Conservation (phyloP, 2,888 invertebrate species). For the Acleris sparsana region DNA sequence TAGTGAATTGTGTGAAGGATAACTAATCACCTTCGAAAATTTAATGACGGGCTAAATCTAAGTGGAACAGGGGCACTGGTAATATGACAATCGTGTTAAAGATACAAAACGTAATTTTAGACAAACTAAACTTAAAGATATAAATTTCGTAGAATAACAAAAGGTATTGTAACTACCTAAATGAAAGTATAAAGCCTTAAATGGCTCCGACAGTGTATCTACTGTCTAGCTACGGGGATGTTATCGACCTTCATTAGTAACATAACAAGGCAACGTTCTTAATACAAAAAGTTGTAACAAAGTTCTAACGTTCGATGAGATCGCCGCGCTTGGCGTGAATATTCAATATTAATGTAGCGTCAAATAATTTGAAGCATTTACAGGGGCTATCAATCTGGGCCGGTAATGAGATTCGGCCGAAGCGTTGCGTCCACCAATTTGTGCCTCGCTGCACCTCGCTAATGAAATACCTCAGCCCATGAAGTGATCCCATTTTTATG, state of each 20-base stretch:
- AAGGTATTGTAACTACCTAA: too few species aligned
- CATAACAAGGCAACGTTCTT: slow-evolving; percentile 9
- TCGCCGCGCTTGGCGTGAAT: slow-evolving; percentile 52
- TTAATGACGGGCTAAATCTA: too few species aligned
- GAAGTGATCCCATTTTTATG: slow-evolving; percentile 42
- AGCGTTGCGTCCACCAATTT: slow-evolving; percentile 71
- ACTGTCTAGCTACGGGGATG: not conserved
- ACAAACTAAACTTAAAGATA: too few species aligned
- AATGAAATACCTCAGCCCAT: slow-evolving; percentile 61
- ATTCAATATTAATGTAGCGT: slow-evolving; percentile 76
- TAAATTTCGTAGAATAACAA: too few species aligned
- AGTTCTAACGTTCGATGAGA: slow-evolving; percentile 38
- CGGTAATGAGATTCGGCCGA: slow-evolving; percentile 78
- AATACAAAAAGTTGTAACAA: slow-evolving; percentile 25
- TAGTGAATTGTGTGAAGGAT: slow-evolving; percentile 5
- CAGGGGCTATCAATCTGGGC: slow-evolving; percentile 74
- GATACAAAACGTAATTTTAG: too few species aligned
- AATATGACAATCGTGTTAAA: too few species aligned
- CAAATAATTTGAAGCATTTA: slow-evolving; percentile 77
- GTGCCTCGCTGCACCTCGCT: slow-evolving; percentile 69
- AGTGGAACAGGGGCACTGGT: too few species aligned
- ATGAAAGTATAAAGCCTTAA: slow-evolving; percentile 1
- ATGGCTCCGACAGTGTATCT: not conserved
- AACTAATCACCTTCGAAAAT: too few species aligned
- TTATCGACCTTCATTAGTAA: slow-evolving; percentile 21